Evolutionary conservation across 2,797 vertebrate genomes (phyloP).

Genomic region (Epinephelus malabaricus): DNA sequence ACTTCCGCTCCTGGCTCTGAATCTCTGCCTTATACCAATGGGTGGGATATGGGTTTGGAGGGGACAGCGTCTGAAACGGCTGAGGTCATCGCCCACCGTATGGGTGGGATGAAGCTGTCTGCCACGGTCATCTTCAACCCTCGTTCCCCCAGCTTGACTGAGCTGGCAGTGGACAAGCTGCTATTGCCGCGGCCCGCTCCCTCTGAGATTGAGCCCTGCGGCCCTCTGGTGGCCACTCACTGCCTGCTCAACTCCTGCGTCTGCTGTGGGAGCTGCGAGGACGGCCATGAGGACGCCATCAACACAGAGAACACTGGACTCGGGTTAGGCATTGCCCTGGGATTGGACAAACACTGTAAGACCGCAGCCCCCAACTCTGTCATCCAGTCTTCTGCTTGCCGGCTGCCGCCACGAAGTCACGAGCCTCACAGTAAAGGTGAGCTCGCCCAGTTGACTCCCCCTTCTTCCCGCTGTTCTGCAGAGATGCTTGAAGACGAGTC

Average conservation of each 20-base stretch:
- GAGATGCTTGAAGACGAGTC: constrained; percentile 77
- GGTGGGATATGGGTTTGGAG: constrained; percentile 89
- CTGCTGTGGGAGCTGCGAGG: constrained; percentile 95
- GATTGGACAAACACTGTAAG: constrained; percentile 82
- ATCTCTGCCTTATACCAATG: constrained; percentile 86
- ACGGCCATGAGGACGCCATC: constrained; percentile 86
- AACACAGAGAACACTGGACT: constrained; percentile 71
- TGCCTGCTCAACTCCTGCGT: constrained; percentile 96
- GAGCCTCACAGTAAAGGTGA: constrained; percentile 81
- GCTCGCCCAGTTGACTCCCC: constrained; percentile 68
- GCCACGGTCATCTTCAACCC: constrained; percentile 99
- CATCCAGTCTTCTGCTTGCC: constrained; percentile 87
- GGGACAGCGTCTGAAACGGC: constrained; percentile 88
- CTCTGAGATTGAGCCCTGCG: constrained; percentile 78
- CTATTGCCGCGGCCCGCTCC: constrained; percentile 75
- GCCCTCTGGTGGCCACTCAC: constrained; percentile 89
- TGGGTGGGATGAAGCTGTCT: constrained; percentile 98
- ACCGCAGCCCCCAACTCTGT: constrained; percentile 81
- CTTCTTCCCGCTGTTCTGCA: constrained; percentile 63
- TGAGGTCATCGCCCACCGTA: constrained; percentile 94
- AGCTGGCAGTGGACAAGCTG: constrained; percentile 82
- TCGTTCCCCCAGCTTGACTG: constrained; percentile 88
- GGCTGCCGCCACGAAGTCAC: constrained; percentile 79
- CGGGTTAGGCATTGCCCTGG: constrained; percentile 79
- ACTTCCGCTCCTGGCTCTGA: constrained; percentile 80